Evolutionary conservation across 2,888 invertebrate species (phyloP).

Genomic region (Adela reaumurella): DNA sequence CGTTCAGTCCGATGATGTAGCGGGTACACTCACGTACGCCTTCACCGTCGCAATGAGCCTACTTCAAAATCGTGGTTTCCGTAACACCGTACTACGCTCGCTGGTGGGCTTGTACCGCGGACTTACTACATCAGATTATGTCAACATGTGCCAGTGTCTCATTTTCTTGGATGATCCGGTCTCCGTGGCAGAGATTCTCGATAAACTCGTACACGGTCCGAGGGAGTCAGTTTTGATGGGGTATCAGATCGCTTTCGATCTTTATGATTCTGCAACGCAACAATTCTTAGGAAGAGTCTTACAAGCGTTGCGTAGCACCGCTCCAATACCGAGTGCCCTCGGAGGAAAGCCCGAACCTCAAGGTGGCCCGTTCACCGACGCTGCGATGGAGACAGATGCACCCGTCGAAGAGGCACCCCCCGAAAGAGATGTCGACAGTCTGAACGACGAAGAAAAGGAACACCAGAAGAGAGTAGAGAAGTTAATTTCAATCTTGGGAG

Average conservation of each 20-base stretch:
- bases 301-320: conserved; percentile 76
- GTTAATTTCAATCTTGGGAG: conserved; percentile 86
- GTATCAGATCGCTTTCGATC: conserved; percentile 97
- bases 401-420: conserved; percentile 33
- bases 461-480: conserved; percentile 86
- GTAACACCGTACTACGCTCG: conserved; percentile 84
- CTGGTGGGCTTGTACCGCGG: conserved; percentile 88
- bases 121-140: conserved; percentile 90
- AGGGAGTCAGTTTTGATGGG: conserved; percentile 88
- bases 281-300: conserved; percentile 89
- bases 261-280: conserved; percentile 98
- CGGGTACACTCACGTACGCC: conserved; percentile 90
- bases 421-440: conserved; percentile 42
- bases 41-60: conserved; percentile 96
- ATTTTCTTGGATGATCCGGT: conserved; percentile 94
- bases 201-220: conserved; percentile 77
- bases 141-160: conserved; percentile 97
- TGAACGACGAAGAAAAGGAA: conserved; percentile 77
- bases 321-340: conserved; percentile 74
- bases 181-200: conserved; percentile 89
- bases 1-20: conserved; percentile 84
- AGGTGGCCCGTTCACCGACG: conserved; percentile 51
- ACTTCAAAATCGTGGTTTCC: conserved; percentile 90
- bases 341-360: conserved; percentile 73
- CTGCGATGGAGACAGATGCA: conserved; percentile 45